Evolutionary conservation across 2,888 invertebrate species (phyloP).

Genomic region (Biston stratarius): DNA sequence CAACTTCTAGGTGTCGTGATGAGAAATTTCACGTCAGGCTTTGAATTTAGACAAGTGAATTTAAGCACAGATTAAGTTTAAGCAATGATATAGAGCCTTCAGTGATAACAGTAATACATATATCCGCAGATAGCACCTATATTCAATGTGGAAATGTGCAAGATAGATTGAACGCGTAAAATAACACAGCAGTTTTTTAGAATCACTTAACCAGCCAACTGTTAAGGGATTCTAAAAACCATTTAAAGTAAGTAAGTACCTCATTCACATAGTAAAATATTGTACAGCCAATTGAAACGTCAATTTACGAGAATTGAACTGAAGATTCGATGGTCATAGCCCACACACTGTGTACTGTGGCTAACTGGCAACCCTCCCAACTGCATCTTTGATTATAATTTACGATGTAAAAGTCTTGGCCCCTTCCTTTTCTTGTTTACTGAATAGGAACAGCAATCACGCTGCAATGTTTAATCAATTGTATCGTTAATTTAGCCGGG

Average conservation of each 20-base stretch:
- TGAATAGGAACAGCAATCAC: constrained; percentile 38
- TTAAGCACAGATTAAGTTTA: too few relatives aligned
- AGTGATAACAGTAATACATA: too few relatives aligned
- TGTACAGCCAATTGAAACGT: constrained; percentile 37
- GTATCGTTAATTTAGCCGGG: constrained; percentile 14
- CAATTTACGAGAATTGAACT: constrained; percentile 43
- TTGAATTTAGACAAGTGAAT: too few relatives aligned
- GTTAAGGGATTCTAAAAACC: constrained; percentile 7
- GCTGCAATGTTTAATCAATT: constrained; percentile 31
- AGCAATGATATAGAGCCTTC: too few relatives aligned
- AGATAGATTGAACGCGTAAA: too few relatives aligned
- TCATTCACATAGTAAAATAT: constrained; percentile 34
- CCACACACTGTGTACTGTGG: constrained; percentile 31
- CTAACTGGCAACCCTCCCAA: constrained; percentile 37
- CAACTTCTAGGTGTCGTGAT: too few relatives aligned
- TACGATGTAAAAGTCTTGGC: constrained; percentile 44
- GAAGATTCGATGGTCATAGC: constrained; percentile 35
- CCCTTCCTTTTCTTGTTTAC: constrained; percentile 39
- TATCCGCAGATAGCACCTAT: too few relatives aligned
- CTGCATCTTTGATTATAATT: constrained; percentile 52
- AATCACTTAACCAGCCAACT: too few relatives aligned
- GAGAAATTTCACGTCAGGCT: too few relatives aligned
- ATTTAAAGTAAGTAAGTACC: constrained; percentile 15
- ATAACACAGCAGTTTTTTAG: too few relatives aligned
- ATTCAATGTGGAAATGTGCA: too few relatives aligned